Evolutionary conservation across 1,140 invertebrate species (phyloP).

Genomic region (Drosophila mayri): DNA sequence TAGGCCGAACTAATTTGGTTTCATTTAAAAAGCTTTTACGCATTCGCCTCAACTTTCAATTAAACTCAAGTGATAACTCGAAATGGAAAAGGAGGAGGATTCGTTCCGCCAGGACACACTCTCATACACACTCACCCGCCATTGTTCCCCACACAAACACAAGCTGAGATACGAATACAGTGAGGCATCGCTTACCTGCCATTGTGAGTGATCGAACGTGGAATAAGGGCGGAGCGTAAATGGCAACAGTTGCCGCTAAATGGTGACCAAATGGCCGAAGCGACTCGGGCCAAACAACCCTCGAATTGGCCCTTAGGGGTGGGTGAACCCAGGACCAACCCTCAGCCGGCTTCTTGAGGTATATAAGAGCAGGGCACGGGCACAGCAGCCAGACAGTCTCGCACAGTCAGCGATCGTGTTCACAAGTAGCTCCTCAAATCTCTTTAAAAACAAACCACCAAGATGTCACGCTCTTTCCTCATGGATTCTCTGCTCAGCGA

Average conservation of each 20-base stretch:
- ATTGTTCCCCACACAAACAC: conserved; percentile 19
- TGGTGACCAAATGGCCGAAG: conserved; percentile 74
- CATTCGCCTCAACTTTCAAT: conserved; percentile 46
- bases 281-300: conserved; percentile 69
- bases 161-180: not conserved
- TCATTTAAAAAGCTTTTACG: conserved; percentile 45
- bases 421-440: conserved; percentile 31
- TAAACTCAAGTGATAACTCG: conserved; percentile 48
- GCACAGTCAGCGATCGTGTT: conserved; percentile 72
- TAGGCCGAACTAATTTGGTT: conserved; percentile 28
- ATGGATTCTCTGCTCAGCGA: conserved; percentile 91
- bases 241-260: conserved; percentile 79
- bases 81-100: conserved; percentile 32
- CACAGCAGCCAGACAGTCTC: conserved; percentile 68
- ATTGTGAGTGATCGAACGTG: conserved; percentile 59
- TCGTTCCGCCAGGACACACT: conserved; percentile 41
- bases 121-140: conserved; percentile 17
- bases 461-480: conserved; percentile 91
- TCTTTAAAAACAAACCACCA: not conserved
- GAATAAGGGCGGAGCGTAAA: conserved; percentile 77
- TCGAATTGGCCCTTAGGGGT: conserved; percentile 67
- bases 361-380: conserved; percentile 51
- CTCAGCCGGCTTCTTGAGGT: conserved; percentile 44
- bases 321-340: conserved; percentile 43
- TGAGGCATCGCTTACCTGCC: conserved; percentile 49